These are phyloP conservation scores for Mionectes olivaceus DNA, from an alignment of 2,797 vertebrate genomes.

Conservation along the genomic window DNA sequence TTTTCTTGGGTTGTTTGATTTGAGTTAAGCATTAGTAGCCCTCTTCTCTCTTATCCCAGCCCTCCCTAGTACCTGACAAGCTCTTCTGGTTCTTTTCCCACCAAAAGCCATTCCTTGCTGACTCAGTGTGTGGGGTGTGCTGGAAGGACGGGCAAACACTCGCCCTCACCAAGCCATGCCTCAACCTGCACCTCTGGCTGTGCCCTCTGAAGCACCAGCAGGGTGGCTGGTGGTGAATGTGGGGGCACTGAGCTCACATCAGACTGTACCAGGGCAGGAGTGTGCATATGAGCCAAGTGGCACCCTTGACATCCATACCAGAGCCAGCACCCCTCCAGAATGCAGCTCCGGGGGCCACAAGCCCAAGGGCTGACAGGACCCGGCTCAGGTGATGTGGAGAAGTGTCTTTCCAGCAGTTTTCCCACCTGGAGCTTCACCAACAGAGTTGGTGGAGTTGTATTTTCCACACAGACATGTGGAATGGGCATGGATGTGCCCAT, in stretches of 20 bases:
- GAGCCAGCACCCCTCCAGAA: not conserved
- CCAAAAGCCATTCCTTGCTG: slow-evolving; percentile 18
- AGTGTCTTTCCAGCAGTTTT: not conserved
- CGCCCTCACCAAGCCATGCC: not conserved
- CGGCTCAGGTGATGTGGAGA: not conserved
- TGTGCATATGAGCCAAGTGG: rapidly evolving
- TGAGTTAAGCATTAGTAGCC: slow-evolving; percentile 24
- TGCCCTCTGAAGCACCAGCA: not conserved
- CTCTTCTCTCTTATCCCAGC: not conserved
- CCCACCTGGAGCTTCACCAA: not conserved
- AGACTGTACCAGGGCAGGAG: not conserved
- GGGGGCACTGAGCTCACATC: not conserved
- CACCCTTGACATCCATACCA: not conserved
- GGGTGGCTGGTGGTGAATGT: rapidly evolving
- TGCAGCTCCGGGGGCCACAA: not conserved
- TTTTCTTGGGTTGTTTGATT: slow-evolving; percentile 52
- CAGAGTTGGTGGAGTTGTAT: not conserved
- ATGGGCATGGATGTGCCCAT: too few species aligned
- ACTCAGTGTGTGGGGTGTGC: not conserved
- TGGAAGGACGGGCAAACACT: not conserved
- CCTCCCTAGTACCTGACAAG: not conserved
- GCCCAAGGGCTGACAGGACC: not conserved
- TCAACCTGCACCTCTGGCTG: rapidly evolving
- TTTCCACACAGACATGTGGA: not conserved
- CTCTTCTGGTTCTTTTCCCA: slow-evolving; percentile 21